Evolutionary conservation across 2,797 vertebrate genomes (phyloP).

Genomic region (Sarcophilus harrisii): DNA sequence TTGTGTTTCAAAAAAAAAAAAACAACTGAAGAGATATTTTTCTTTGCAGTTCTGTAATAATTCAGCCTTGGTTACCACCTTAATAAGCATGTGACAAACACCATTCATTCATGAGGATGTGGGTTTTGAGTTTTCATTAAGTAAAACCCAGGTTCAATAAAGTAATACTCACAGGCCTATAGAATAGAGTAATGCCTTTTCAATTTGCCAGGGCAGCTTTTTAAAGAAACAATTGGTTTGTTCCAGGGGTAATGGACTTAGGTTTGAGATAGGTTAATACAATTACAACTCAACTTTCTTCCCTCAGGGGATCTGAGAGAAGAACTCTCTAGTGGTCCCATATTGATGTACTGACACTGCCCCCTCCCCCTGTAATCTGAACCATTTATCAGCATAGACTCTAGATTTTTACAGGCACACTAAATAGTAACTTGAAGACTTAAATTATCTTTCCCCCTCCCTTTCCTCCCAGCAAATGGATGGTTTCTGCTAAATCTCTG

Average conservation of each 20-base stretch:
- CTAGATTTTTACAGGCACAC: slow-evolving; percentile 59
- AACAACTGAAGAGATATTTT: background rate
- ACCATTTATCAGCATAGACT: slow-evolving; percentile 85
- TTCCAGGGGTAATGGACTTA: slow-evolving; percentile 34
- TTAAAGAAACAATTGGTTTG: slow-evolving; percentile 23
- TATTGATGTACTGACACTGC: slow-evolving; percentile 78
- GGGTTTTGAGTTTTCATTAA: slow-evolving; percentile 31
- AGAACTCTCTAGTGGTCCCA: slow-evolving; percentile 72
- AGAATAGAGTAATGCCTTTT: slow-evolving; percentile 47
- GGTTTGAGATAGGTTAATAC: slow-evolving; percentile 62
- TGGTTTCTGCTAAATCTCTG: slow-evolving; percentile 81
- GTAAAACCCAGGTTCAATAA: slow-evolving; percentile 28
- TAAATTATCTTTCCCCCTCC: slow-evolving; percentile 81
- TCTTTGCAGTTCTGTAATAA: background rate
- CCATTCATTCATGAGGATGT: slow-evolving; percentile 34
- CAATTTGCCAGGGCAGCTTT: slow-evolving; percentile 21
- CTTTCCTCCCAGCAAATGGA: slow-evolving; percentile 83
- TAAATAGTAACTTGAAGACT: slow-evolving; percentile 72
- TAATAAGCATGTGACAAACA: slow-evolving; percentile 2
- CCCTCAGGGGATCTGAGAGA: slow-evolving; percentile 74
- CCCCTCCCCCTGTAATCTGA: slow-evolving; percentile 73
- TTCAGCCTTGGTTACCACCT: slow-evolving; percentile 35
- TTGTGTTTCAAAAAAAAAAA: background rate
- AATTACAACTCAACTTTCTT: slow-evolving; percentile 65
- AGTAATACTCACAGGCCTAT: background rate